Evolutionary conservation across 2,113 vertebrate species (phyloP).

Genomic region (Nerophis ophidion): DNA sequence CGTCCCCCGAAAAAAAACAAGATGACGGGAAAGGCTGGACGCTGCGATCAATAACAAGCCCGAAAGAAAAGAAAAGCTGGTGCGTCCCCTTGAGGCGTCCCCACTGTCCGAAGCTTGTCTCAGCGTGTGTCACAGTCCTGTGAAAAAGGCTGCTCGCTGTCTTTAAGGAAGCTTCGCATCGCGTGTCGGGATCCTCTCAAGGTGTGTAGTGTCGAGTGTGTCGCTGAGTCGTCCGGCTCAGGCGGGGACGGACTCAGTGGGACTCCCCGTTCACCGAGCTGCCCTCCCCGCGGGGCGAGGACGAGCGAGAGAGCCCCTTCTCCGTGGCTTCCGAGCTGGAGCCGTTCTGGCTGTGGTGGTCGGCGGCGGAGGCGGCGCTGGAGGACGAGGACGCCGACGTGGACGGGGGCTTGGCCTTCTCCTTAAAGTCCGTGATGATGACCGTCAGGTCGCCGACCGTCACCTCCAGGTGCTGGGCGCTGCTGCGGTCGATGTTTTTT

Average conservation of each 20-base stretch:
- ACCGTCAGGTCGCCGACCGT: conserved; percentile 98
- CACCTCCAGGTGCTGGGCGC: conserved; percentile 97
- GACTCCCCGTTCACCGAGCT: conserved; percentile 92
- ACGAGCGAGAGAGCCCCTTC: conserved; percentile 87
- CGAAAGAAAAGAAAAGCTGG: neutral
- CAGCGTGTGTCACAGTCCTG: conserved; percentile 1
- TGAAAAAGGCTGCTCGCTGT: neutral
- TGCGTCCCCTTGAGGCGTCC: neutral
- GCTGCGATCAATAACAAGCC: neutral
- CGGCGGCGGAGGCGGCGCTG: conserved; percentile 51
- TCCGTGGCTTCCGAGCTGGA: conserved; percentile 96
- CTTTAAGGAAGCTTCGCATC: conserved; percentile 2
- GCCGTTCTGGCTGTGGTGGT: conserved; percentile 94
- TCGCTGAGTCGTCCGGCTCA: neutral
- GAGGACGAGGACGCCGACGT: conserved; percentile 72
- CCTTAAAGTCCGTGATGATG: conserved; percentile 99
- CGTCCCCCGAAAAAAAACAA: neutral
- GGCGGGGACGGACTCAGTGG: conserved; percentile 69
- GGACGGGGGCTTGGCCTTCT: conserved; percentile 92
- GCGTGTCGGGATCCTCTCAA: conserved; percentile 8
- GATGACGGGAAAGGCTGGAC: conserved; percentile 17
- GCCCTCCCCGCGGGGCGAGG: conserved; percentile 88
- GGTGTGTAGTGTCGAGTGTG: neutral
- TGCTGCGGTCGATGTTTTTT: conserved; percentile 99
- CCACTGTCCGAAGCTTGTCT: conserved; percentile 16